Evolutionary conservation across 92 coral and sea anemone genomes (phyloP).

Genomic region (Porites rus): DNA sequence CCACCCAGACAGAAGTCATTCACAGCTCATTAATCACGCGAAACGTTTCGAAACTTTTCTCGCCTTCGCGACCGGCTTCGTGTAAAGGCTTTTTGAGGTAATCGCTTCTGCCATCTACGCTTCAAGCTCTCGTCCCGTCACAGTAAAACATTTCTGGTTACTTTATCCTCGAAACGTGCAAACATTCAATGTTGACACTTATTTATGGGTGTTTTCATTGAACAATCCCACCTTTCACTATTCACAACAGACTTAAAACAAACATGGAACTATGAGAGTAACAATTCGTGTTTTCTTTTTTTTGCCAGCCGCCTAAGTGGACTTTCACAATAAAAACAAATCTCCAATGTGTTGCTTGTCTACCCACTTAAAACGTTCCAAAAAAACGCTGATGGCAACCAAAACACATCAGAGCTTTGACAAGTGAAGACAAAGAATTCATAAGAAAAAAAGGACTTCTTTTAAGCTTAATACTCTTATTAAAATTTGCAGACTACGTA

Average conservation of each 20-base stretch:
- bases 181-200: conserved; percentile 44
- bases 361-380: conserved; percentile 1
- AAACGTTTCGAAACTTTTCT: conserved; percentile 31
- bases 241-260: conserved; percentile 7
- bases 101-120: not conserved
- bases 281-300: not conserved
- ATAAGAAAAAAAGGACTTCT: not conserved
- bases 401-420: conserved; percentile 23
- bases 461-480: not conserved
- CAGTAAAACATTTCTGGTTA: conserved; percentile 1
- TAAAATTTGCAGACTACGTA: not conserved
- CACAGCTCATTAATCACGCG: conserved; percentile 65
- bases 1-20: conserved; percentile 52
- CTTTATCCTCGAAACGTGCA: conserved; percentile 29
- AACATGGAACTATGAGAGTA: conserved; percentile 15
- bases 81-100: conserved; percentile 25
- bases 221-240: conserved; percentile 41
- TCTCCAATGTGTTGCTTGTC: conserved; percentile 18
- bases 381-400: conserved; percentile 11
- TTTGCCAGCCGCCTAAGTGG: not conserved
- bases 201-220: conserved; percentile 45
- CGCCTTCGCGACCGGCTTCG: conserved; percentile 7
- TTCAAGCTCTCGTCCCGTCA: not conserved
- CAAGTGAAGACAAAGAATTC: conserved; percentile 19
- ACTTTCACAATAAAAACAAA: conserved; percentile 37